Percentiles rank a stretch among this genome's conserved stretches.
These are phyloP conservation scores for Spondyliosoma cantharus DNA, from an alignment of 2,797 vertebrate genomes.

Conservation along the genomic window DNA sequence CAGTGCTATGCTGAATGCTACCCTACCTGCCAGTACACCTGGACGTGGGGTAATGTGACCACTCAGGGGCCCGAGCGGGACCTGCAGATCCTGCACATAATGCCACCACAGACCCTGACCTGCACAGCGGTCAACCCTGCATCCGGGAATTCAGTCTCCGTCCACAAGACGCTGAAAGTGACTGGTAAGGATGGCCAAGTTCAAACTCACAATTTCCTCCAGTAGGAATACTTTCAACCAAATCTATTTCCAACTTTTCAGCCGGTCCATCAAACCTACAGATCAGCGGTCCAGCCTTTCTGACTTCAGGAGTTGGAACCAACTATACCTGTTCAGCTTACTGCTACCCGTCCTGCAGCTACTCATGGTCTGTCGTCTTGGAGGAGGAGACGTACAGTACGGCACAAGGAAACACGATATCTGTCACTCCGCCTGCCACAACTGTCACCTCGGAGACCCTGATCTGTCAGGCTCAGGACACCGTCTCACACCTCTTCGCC, in stretches of 20 bases:
- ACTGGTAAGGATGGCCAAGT: constrained; percentile 21
- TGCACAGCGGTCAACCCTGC: constrained; percentile 37
- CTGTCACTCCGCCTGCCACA: neutral
- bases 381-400: fast-evolving
- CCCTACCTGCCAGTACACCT: constrained; percentile 45
- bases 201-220: neutral
- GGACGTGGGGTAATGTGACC: constrained; percentile 28
- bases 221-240: neutral
- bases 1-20: constrained; percentile 17
- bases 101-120: constrained; percentile 9
- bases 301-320: neutral
- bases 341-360: constrained; percentile 59
- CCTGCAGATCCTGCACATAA: constrained; percentile 6
- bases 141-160: neutral
- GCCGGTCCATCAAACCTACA: constrained; percentile 42
- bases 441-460: constrained; percentile 15
- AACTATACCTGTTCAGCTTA: constrained; percentile 41
- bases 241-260: constrained; percentile 19
- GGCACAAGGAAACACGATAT: neutral
- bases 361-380: constrained; percentile 9
- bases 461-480: constrained; percentile 43
- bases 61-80: constrained; percentile 18
- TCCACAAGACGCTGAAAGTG: constrained; percentile 38
- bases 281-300: constrained; percentile 35
- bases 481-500: constrained; percentile 45